Evolutionary conservation across 1,140 invertebrate genomes (phyloP), one percentile per base, ranked within the genome.

Genomic region (Oncopodura yosiiana): DNA sequence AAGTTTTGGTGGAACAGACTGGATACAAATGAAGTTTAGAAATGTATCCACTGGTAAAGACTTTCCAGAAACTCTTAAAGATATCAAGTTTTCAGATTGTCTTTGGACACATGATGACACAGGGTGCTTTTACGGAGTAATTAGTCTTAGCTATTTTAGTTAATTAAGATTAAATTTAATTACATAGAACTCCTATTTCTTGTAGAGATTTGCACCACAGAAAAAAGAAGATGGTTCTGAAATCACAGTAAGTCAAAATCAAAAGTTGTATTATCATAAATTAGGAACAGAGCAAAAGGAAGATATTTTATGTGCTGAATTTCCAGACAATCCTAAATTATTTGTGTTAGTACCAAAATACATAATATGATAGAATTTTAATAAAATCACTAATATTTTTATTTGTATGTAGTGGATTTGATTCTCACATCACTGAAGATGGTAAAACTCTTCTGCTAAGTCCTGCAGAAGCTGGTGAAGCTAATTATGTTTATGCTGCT

Each of bases 41-140:
- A 78, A 86, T 75, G 79, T 83, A 4, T 74, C 78, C 55, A 85
- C 84, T 50, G 82, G 85, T 49, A 77, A 90, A 69, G 87, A 96
- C 68, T 84, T 91, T 58, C 78, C 83, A 4, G 95, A 99, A 72
- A 73, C 81, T 11, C 73, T 99, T 53, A 81, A 89, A 64, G 86
- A 88, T 67, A 83, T 94, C 0, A 97, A 96, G 72, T 97, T 89
- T 71, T 86, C 89, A 1, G 75, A 78, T 11, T 79, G 96, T 69
- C 77, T 87, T 1, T 99, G 94, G 93, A 93, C 90, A 32, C 87
- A 91, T 66, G 92, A 98, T 69, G 84, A 95, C 69, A 80, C 82
- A 64, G 94, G 94, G 44, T 77, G 98, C 52, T 98, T 99, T 72
- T 98, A 98, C 74, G 86, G 86, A 63, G 86, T 87, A 76, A 73